phyloP scores from a whole-genome alignment of 2,888 invertebrate species.

The Lasius platythorax region DNA sequence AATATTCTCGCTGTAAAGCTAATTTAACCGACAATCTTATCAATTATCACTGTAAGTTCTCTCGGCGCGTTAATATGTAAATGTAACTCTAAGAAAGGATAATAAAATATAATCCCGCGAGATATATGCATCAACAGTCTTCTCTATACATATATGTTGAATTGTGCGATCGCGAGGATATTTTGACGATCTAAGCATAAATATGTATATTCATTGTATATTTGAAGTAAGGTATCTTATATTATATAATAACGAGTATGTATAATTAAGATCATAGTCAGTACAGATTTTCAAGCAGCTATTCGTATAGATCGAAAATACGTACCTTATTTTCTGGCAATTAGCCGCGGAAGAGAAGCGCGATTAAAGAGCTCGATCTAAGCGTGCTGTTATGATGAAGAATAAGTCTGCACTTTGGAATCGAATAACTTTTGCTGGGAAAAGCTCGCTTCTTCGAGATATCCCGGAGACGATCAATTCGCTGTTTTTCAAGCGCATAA shows the following conservation, averaged over 20 bases:
- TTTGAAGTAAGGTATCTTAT: conserved; percentile 77
- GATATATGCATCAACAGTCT: conserved; percentile 19
- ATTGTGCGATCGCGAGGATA: conserved; percentile 73
- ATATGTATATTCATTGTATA: conserved; percentile 84
- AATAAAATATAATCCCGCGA: not conserved
- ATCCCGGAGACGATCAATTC: not conserved
- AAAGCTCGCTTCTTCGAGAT: conserved; percentile 1
- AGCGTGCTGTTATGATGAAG: not conserved
- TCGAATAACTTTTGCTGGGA: not conserved
- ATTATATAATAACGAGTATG: conserved; percentile 59
- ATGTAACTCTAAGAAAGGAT: conserved; percentile 38
- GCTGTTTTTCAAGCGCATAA: not conserved
- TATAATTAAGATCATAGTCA: conserved; percentile 71
- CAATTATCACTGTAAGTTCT: conserved; percentile 51
- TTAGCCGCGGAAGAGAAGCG: conserved; percentile 51
- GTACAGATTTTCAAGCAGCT: conserved; percentile 67
- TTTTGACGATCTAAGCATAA: conserved; percentile 82
- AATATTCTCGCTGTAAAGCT: conserved; percentile 75
- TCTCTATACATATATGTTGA: not conserved
- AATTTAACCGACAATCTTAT: conserved; percentile 68
- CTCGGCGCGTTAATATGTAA: conserved; percentile 30
- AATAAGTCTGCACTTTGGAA: not conserved
- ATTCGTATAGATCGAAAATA: conserved; percentile 64
- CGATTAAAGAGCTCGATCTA: conserved; percentile 50
- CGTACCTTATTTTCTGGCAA: conserved; percentile 70